phyloP scores from a whole-genome alignment of 2,797 vertebrate genomes.

The Rhynchonycteris naso region DNA sequence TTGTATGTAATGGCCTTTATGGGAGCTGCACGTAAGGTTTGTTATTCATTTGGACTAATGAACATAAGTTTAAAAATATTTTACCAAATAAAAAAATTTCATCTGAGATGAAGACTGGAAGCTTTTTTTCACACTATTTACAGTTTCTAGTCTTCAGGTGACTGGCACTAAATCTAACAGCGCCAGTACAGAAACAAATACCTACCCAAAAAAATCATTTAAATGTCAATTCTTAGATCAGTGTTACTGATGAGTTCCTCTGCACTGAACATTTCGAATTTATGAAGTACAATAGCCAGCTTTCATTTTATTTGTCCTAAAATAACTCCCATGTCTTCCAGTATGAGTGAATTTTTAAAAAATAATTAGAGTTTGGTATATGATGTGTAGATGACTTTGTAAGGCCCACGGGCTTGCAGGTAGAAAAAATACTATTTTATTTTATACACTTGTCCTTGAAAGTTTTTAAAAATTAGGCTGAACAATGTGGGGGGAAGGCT shows the following conservation, averaged over 20 bases:
- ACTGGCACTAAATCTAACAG: slow-evolving; percentile 13
- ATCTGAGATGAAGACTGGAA: slow-evolving; percentile 38
- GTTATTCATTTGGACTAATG: not conserved
- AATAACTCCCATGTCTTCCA: not conserved
- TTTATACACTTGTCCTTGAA: not conserved
- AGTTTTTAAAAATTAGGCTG: not conserved
- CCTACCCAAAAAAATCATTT: slow-evolving; percentile 51
- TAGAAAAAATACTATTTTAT: not conserved
- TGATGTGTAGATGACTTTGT: not conserved
- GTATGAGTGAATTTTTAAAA: not conserved
- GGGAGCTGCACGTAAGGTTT: not conserved
- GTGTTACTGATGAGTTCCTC: slow-evolving; percentile 18
- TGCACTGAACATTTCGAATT: not conserved
- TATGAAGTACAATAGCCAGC: not conserved
- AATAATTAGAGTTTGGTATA: not conserved
- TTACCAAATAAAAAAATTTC: not conserved
- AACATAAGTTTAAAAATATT: not conserved
- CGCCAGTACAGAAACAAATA: slow-evolving; percentile 58
- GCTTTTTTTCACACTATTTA: not conserved
- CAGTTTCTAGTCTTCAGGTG: not conserved
- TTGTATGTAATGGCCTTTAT: not conserved
- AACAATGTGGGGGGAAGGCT: not conserved
- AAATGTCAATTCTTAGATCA: not conserved
- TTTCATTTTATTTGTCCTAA: slow-evolving; percentile 25
- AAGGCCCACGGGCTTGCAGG: not conserved